These are phyloP conservation scores for Torymus auratus DNA, from an alignment of 2,888 invertebrate genomes.

Conservation along the genomic window DNA sequence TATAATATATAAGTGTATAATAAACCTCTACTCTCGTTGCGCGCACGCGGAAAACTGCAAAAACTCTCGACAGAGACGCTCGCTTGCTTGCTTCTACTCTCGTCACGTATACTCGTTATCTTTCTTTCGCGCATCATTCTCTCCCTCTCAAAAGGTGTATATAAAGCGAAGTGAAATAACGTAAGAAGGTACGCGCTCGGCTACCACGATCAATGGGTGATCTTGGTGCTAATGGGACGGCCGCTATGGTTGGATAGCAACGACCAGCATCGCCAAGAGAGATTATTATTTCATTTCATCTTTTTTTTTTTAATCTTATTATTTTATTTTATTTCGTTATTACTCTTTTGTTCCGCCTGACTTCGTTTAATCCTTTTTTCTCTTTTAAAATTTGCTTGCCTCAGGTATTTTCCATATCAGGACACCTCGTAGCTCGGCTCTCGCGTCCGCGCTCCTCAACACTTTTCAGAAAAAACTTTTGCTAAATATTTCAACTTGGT, in stretches of 20 bases:
- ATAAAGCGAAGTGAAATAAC: conserved; percentile 55
- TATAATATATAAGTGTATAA: conserved; percentile 17
- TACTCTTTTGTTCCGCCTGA: conserved; percentile 14
- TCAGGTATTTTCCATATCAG: conserved; percentile 63
- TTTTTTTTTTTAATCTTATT: conserved; percentile 44
- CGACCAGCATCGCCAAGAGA: conserved; percentile 76
- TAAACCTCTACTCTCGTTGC: conserved; percentile 20
- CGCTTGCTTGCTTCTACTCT: conserved; percentile 10
- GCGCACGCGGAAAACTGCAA: conserved; percentile 25
- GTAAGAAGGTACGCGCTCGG: conserved; percentile 55
- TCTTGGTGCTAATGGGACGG: conserved; percentile 66
- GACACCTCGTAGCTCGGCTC: conserved; percentile 57
- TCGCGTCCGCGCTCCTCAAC: conserved; percentile 19
- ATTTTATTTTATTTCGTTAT: conserved; percentile 18
- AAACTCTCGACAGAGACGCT: conserved; percentile 5
- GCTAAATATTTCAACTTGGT: neutral
- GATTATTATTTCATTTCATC: conserved; percentile 59
- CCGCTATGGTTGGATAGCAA: conserved; percentile 74
- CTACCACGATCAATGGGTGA: conserved; percentile 37
- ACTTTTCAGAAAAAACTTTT: neutral
- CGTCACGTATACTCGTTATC: conserved; percentile 31
- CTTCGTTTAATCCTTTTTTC: conserved; percentile 49
- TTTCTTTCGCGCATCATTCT: neutral
- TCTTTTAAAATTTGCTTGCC: conserved; percentile 65
- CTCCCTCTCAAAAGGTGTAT: conserved; percentile 31